Evolutionary conservation across 2,113 vertebrate genomes (phyloP).

Genomic region (Tyto alba): DNA sequence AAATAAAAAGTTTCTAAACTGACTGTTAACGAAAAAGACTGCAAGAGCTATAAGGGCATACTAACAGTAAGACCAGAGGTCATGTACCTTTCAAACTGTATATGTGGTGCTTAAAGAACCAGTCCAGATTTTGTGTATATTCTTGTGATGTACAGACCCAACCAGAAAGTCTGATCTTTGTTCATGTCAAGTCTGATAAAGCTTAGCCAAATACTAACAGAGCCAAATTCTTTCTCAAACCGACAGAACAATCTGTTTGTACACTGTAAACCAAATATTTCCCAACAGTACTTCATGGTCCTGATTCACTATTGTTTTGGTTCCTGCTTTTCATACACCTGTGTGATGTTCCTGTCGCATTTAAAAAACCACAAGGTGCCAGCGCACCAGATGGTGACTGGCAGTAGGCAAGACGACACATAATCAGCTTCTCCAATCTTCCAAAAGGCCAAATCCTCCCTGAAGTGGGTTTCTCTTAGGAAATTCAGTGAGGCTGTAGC

Average conservation of each 20-base stretch:
- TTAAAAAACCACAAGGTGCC: not conserved
- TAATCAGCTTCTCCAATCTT: not conserved
- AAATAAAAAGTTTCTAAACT: not conserved
- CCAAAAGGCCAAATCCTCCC: not conserved
- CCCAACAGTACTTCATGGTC: not conserved
- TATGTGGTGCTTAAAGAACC: not conserved
- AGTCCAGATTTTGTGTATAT: not conserved
- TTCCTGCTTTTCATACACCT: not conserved
- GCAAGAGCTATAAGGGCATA: not conserved
- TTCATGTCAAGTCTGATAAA: not conserved
- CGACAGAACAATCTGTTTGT: constrained; percentile 34
- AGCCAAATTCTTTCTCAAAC: not conserved
- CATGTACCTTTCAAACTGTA: not conserved
- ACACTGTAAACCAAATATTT: not conserved
- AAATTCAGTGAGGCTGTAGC: not conserved
- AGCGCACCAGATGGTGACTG: not conserved
- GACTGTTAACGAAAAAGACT: not conserved
- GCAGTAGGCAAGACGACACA: not conserved
- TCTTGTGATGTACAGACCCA: not conserved
- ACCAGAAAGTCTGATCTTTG: not conserved
- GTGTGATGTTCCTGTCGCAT: not conserved
- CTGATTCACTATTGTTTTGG: not conserved
- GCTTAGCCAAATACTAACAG: not conserved
- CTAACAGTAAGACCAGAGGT: not conserved
- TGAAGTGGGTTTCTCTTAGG: not conserved